These are phyloP conservation scores for Heterochromis multidens DNA, from an alignment of 2,113 vertebrate species.

Conservation along the genomic window DNA sequence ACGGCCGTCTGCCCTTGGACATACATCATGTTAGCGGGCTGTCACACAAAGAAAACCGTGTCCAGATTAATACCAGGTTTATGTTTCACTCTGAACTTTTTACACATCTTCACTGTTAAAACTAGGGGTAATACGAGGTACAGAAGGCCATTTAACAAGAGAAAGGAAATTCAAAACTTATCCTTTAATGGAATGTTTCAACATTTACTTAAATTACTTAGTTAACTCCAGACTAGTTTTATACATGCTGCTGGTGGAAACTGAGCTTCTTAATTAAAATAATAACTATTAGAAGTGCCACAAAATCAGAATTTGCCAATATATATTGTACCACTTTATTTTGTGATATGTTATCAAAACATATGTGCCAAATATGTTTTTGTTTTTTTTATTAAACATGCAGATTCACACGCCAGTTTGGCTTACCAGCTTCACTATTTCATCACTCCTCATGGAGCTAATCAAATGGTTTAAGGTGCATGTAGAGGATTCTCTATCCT, in stretches of 20 bases:
- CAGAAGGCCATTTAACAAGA: neutral
- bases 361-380: neutral
- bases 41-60: constrained; percentile 54
- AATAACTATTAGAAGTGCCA: neutral
- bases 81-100: constrained; percentile 55
- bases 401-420: neutral
- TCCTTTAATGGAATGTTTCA: constrained; percentile 1
- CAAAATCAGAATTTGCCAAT: neutral
- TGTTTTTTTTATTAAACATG: neutral
- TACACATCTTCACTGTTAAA: constrained; percentile 42
- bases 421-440: neutral
- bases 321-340: neutral
- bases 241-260: neutral
- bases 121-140: constrained; percentile 6
- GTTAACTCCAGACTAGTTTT: neutral
- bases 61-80: constrained; percentile 58
- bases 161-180: neutral
- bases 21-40: constrained; percentile 59
- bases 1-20: constrained; percentile 47
- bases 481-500: neutral
- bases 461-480: neutral
- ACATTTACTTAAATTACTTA: neutral
- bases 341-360: neutral
- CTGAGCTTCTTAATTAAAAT: neutral
- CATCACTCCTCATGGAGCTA: neutral